Evolutionary conservation across 2,888 invertebrate genomes (phyloP), one percentile per base, ranked within the genome.

Genomic region (Pediacus dermestoides): DNA sequence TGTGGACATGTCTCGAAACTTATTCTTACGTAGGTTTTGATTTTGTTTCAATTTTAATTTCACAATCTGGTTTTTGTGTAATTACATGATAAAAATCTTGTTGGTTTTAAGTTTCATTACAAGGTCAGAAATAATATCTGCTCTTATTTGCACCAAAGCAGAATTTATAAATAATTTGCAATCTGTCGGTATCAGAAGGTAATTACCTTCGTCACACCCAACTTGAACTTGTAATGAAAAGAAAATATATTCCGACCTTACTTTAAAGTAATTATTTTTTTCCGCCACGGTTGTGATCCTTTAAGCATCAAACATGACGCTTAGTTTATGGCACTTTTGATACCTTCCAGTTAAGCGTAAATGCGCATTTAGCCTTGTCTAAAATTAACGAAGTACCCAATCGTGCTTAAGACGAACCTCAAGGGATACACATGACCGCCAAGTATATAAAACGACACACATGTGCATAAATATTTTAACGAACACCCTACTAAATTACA

Each of bases 381-480:
- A 39, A 39, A 39, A 39, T 39, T 34, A 39, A 34, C 34, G 27
- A 21, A 34, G 16, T 23, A 30, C 11, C 21, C 15, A 21, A 34
- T 30, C 39, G 34, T 39, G 39, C 34, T 34, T n/a, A 16, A 14
- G 12, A 22, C 38, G 13, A 16, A 21, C 21, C 14, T 30, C 23
- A 8, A 8, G 28, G 34, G 39, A 34, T 34, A 28, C 28, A 28
- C 10, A 44, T 7, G 10, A 28, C 10, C 12, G 28, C 9, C 21
- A 6, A 18, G 21, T 6, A 18, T 18, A 18, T 28, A 13, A 28
- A 52, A 54, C 48, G 55, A 49, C 56, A 54, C 53, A 55, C 52
- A 52, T 53, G 56, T 58, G 55, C 52, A 53, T 57, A 58, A 55
- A 58, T 55, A 54, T 55, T 55, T 58, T 54, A 56, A 56, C 51